These are phyloP conservation scores for Nomada fabriciana DNA, from an alignment of 2,888 invertebrate species.

Conservation along the genomic window DNA sequence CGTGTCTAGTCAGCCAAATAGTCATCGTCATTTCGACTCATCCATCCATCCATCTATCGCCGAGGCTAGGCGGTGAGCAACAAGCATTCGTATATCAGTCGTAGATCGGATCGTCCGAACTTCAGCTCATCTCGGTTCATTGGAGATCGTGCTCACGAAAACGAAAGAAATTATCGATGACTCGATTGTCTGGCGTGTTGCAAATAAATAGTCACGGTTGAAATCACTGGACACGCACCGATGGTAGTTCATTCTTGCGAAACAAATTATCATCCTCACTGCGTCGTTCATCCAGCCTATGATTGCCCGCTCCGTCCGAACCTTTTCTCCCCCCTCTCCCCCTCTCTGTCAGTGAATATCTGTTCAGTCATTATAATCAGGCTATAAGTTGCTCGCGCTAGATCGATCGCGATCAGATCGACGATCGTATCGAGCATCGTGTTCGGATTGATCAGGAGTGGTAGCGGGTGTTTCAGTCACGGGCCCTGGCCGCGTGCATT, in stretches of 20 bases:
- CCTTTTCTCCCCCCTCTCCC: background rate
- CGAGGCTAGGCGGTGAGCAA: constrained; percentile 12
- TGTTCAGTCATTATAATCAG: constrained; percentile 22
- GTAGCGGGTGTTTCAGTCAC: constrained; percentile 82
- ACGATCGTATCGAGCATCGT: constrained; percentile 34
- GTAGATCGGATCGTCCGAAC: constrained; percentile 10
- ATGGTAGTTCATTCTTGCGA: background rate
- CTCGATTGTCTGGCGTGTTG: background rate
- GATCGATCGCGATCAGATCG: constrained; percentile 36
- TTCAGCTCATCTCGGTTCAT: constrained; percentile 1
- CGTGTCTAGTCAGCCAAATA: constrained; percentile 21
- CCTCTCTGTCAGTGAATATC: background rate
- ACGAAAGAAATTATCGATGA: background rate
- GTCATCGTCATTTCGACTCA: constrained; percentile 20
- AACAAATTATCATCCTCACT: background rate
- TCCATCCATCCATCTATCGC: constrained; percentile 25
- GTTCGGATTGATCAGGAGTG: constrained; percentile 68
- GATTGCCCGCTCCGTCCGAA: background rate
- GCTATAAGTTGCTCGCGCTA: constrained; percentile 22
- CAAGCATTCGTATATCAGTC: constrained; percentile 22
- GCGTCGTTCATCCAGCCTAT: background rate
- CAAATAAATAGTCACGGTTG: background rate
- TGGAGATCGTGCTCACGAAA: background rate
- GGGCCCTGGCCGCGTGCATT: constrained; percentile 80
- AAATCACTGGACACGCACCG: constrained; percentile 13